A percentile compares a stretch with the other conserved stretches of the same genome.
phyloP scores from a whole-genome alignment of 2,797 vertebrate species.

The Hypotaenidia okinawae region DNA sequence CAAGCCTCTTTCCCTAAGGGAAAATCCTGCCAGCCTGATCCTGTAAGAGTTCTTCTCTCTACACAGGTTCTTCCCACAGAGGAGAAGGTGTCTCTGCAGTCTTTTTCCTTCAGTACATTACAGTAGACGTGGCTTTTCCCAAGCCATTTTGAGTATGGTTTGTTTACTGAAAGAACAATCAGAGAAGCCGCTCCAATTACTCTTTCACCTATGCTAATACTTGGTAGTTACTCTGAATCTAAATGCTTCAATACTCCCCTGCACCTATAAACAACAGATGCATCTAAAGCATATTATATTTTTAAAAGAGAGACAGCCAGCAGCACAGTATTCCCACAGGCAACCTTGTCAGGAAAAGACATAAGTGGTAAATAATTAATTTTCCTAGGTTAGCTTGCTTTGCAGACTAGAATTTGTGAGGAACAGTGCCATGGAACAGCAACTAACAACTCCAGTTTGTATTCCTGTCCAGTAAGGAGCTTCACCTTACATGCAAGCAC shows the following conservation, averaged over 20 bases:
- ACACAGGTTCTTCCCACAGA: background rate
- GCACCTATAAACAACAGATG: slow-evolving; percentile 22
- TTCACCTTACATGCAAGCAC: background rate
- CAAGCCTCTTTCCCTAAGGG: background rate
- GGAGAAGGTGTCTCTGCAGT: background rate
- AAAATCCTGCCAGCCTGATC: background rate
- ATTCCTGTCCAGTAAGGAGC: slow-evolving; percentile 8
- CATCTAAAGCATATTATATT: slow-evolving; percentile 5
- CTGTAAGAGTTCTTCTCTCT: background rate
- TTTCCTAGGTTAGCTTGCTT: slow-evolving; percentile 63
- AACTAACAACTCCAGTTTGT: slow-evolving; percentile 19
- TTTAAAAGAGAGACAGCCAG: slow-evolving; percentile 14
- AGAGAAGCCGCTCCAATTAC: slow-evolving; percentile 17
- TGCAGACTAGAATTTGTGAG: slow-evolving; percentile 30
- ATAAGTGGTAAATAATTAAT: slow-evolving; percentile 49
- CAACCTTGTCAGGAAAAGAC: slow-evolving; percentile 25
- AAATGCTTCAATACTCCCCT: slow-evolving; percentile 15
- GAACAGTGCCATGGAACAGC: background rate
- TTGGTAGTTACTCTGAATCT: slow-evolving; percentile 13
- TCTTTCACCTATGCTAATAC: background rate
- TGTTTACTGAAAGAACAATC: slow-evolving; percentile 35
- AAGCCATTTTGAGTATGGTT: background rate
- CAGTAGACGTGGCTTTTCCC: background rate
- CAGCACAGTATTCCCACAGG: slow-evolving; percentile 31
- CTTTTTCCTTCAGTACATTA: background rate